These are phyloP conservation scores for Anarhynchus alexandrinus DNA, from an alignment of 2,113 vertebrate genomes.

Conservation along the genomic window DNA sequence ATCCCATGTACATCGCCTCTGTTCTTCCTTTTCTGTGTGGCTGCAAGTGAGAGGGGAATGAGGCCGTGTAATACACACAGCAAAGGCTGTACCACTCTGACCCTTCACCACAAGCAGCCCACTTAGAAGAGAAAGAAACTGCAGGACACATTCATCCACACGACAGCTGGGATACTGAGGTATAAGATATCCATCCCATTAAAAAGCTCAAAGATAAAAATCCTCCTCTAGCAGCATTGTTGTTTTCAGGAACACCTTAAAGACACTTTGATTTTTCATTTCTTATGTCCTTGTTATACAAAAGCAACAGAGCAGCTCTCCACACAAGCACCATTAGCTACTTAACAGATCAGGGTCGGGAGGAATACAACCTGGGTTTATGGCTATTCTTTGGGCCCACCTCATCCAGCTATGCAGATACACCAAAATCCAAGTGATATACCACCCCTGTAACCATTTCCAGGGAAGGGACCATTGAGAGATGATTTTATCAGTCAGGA, in stretches of 20 bases:
- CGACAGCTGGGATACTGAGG: neutral
- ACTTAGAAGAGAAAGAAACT: neutral
- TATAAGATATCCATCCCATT: neutral
- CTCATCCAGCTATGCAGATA: neutral
- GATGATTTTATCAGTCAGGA: neutral
- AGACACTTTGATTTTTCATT: slow-evolving; percentile 22
- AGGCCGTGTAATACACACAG: neutral
- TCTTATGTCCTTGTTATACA: neutral
- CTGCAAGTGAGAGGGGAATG: neutral
- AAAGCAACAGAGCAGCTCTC: slow-evolving; percentile 19
- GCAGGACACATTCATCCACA: neutral
- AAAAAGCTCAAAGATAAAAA: neutral
- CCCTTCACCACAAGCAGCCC: neutral
- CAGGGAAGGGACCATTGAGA: accelerated
- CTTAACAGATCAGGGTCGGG: neutral
- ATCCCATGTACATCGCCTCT: neutral
- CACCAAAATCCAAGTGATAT: neutral
- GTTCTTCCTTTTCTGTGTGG: neutral
- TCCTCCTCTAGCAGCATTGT: neutral
- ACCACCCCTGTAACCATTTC: neutral
- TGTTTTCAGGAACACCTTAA: slow-evolving; percentile 29
- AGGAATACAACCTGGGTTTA: neutral
- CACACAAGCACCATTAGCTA: slow-evolving; percentile 2
- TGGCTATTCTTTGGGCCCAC: neutral
- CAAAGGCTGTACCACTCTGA: neutral